Conservation (phyloP, 2,113 vertebrate genomes). For the Plecotus auritus region DNA sequence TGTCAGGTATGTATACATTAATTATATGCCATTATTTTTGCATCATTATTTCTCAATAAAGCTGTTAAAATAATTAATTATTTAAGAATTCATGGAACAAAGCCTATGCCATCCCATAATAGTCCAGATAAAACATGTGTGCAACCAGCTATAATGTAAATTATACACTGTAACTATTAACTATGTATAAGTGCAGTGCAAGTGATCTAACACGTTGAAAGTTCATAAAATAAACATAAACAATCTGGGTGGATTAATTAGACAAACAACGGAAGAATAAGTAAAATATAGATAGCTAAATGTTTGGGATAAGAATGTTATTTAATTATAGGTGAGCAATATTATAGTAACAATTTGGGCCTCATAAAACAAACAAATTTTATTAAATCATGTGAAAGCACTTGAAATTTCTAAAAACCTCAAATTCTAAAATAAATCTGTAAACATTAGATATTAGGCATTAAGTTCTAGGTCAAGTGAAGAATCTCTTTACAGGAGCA, state of each 20-base stretch:
- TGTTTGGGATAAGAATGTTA: background rate
- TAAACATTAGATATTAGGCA: background rate
- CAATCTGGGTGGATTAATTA: background rate
- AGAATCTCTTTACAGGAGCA: background rate
- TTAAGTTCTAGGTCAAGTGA: background rate
- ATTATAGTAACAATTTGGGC: background rate
- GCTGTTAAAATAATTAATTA: background rate
- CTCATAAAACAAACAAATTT: background rate
- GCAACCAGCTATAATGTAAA: background rate
- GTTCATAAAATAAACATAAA: background rate
- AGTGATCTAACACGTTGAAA: background rate
- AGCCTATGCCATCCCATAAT: background rate
- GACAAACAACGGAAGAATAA: background rate
- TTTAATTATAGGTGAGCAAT: background rate
- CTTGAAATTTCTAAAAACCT: background rate
- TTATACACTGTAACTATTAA: background rate
- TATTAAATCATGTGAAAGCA: background rate
- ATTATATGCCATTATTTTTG: background rate
- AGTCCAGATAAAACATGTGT: background rate
- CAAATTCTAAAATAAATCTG: background rate
- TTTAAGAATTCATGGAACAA: background rate
- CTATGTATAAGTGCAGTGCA: background rate
- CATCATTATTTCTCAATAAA: background rate
- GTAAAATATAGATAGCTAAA: background rate
- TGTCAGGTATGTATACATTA: background rate